Evolutionary conservation across 2,797 vertebrate species (phyloP).

Genomic region (Mastacembelus armatus): DNA sequence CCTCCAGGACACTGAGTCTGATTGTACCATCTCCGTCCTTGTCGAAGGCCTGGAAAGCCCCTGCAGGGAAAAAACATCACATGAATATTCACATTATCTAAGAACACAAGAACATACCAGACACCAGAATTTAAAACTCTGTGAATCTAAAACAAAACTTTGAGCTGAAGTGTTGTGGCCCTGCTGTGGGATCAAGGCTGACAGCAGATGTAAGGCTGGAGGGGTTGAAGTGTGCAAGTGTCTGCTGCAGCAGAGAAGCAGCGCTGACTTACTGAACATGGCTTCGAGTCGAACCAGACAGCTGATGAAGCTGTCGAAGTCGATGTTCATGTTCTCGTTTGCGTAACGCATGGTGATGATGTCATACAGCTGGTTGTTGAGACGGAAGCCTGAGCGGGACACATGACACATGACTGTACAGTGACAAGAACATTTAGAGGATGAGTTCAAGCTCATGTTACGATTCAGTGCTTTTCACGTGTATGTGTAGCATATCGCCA

Average conservation of each 20-base stretch:
- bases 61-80: slow-evolving; percentile 76
- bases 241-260: too few species aligned
- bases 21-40: slow-evolving; percentile 96
- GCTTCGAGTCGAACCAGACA: slow-evolving; percentile 96
- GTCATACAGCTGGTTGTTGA: slow-evolving; percentile 97
- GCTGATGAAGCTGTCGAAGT: slow-evolving; percentile 98
- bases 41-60: slow-evolving; percentile 96
- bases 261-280: slow-evolving; percentile 94
- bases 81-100: background rate
- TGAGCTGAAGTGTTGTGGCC: too few species aligned
- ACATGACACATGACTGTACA: slow-evolving; percentile 85
- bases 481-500: too few species aligned
- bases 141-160: too few species aligned
- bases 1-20: slow-evolving; percentile 93
- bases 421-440: slow-evolving; percentile 79
- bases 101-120: background rate
- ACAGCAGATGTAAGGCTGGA: too few species aligned
- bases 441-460: slow-evolving; percentile 49
- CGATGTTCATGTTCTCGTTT: slow-evolving; percentile 95
- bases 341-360: slow-evolving; percentile 98
- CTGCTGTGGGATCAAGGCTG: too few species aligned
- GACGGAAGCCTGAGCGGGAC: slow-evolving; percentile 90
- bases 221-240: too few species aligned
- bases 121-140: too few species aligned
- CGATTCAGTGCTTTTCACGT: background rate